These are phyloP conservation scores for Agrenia bidenticulata DNA, from an alignment of 2,888 invertebrate genomes.

Conservation along the genomic window DNA sequence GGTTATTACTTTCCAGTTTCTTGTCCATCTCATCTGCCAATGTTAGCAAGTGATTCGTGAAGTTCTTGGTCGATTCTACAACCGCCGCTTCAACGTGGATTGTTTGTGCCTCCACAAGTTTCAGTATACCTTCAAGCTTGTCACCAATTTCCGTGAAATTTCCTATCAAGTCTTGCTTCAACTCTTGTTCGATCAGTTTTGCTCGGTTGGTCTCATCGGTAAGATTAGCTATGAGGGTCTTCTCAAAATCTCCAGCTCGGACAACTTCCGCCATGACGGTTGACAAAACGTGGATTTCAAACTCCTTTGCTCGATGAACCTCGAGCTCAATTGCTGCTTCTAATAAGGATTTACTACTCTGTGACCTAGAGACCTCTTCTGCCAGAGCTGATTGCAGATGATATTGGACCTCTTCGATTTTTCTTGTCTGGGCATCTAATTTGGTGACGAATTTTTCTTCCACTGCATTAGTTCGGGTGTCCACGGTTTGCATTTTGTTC, in stretches of 20 bases:
- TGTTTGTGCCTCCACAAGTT: background rate
- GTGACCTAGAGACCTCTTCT: conserved; percentile 16
- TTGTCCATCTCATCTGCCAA: conserved; percentile 1
- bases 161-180: conserved; percentile 5
- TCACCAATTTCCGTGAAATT: conserved; percentile 17
- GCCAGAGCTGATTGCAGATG: conserved; percentile 3
- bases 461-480: background rate
- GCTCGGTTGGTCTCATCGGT: conserved; percentile 20
- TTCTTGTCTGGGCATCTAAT: background rate
- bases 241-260: conserved; percentile 27
- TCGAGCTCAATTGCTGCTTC: conserved; percentile 17
- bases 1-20: background rate
- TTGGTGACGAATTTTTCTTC: background rate
- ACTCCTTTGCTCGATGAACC: conserved; percentile 16
- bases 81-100: background rate
- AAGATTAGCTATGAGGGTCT: conserved; percentile 16
- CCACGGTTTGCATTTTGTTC: background rate
- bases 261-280: conserved; percentile 34
- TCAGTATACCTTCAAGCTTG: background rate
- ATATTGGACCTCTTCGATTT: background rate
- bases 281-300: conserved; percentile 30
- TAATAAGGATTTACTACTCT: conserved; percentile 14
- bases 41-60: background rate
- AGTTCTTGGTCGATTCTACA: background rate
- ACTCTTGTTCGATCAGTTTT: conserved; percentile 4